These are phyloP conservation scores for Mayetiola destructor DNA, from an alignment of 2,888 invertebrate species.

Conservation along the genomic window DNA sequence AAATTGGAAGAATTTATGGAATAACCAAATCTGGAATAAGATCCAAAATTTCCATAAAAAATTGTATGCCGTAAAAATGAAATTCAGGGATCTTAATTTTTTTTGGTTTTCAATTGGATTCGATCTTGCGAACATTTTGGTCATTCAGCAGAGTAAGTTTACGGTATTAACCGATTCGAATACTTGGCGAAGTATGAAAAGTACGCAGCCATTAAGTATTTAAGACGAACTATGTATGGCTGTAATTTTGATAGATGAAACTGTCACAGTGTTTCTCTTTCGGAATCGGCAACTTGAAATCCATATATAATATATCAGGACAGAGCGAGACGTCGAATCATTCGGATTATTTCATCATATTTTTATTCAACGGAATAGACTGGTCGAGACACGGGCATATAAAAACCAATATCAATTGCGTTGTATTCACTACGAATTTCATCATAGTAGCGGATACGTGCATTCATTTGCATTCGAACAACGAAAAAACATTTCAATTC, in stretches of 20 bases:
- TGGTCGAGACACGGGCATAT: background rate
- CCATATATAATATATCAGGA: no score
- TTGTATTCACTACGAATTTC: no score
- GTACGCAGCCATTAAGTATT: background rate
- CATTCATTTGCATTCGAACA: background rate
- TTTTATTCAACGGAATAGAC: background rate
- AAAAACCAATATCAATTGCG: background rate
- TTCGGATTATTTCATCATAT: background rate
- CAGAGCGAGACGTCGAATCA: background rate
- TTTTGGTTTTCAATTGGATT: no score
- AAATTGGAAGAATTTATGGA: no score
- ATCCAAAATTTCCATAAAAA: no score
- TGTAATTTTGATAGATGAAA: background rate
- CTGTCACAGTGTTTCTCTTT: background rate
- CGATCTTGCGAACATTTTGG: no score
- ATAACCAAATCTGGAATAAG: no score
- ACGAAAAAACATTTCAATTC: background rate
- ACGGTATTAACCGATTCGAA: no score
- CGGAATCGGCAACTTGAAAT: background rate
- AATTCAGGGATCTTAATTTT: no score
- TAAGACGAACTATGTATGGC: background rate
- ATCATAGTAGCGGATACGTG: background rate
- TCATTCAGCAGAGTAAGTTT: no score
- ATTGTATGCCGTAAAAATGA: no score
- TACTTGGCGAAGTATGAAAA: no score